These are phyloP conservation scores for Tetraodon nigroviridis DNA, from an alignment of 2,113 vertebrate genomes.

Conservation along the genomic window DNA sequence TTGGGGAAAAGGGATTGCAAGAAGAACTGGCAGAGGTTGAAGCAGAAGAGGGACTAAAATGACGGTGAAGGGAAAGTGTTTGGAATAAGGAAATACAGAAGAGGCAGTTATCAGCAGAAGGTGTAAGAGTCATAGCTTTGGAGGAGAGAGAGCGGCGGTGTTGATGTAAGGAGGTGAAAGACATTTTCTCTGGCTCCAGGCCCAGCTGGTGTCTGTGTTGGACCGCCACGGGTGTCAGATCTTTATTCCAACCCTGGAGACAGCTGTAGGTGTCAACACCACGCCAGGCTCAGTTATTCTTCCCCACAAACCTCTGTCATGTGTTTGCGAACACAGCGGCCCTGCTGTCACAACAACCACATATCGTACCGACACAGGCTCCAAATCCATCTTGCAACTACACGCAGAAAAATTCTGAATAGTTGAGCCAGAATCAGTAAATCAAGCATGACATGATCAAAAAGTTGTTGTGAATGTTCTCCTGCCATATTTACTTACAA, in stretches of 20 bases:
- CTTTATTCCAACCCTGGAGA: constrained; percentile 71
- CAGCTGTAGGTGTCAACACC: constrained; percentile 78
- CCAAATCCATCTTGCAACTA: constrained; percentile 10
- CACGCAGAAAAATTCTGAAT: constrained; percentile 13
- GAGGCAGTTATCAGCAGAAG: constrained; percentile 12
- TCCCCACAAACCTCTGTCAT: constrained; percentile 54
- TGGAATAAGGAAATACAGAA: constrained; percentile 35
- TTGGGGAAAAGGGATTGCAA: constrained; percentile 39
- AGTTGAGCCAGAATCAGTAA: constrained; percentile 37
- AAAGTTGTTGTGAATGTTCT: constrained; percentile 60
- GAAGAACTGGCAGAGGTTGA: constrained; percentile 18
- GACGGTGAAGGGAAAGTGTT: constrained; percentile 9
- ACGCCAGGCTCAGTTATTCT: constrained; percentile 57
- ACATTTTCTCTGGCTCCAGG: constrained; percentile 65
- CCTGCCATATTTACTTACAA: constrained; percentile 73
- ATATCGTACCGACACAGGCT: constrained; percentile 43
- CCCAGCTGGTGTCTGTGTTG: constrained; percentile 67
- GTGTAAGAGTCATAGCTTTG: constrained; percentile 29
- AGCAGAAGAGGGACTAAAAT: constrained; percentile 29
- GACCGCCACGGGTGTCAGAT: constrained; percentile 66
- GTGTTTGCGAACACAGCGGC: constrained; percentile 62
- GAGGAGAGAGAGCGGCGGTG: constrained; percentile 28
- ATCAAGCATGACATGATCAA: constrained; percentile 58
- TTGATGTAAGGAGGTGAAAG: constrained; percentile 54
- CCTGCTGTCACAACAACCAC: constrained; percentile 70